phyloP scores from a whole-genome alignment of 2,888 invertebrate species.

The Harpalus rubripes region DNA sequence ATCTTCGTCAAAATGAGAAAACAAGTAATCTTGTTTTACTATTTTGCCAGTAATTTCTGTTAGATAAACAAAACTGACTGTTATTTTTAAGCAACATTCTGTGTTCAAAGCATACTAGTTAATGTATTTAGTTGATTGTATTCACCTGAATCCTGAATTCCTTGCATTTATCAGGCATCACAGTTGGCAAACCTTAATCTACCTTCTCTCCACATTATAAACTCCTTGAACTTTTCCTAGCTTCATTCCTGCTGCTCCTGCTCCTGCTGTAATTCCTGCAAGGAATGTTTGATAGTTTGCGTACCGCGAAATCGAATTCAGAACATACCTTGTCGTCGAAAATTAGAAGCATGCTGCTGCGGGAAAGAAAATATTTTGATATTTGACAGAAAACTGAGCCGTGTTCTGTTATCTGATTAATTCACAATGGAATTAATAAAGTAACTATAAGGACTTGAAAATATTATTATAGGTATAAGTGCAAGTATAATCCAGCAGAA shows the following conservation, averaged over 20 bases:
- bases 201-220: slow-evolving; percentile 14
- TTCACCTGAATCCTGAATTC: slow-evolving; percentile 27
- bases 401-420: too few species aligned
- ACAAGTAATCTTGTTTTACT: too few species aligned
- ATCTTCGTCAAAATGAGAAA: too few species aligned
- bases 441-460: too few species aligned
- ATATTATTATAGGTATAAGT: too few species aligned
- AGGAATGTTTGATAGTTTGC: slow-evolving; percentile 61
- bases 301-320: slow-evolving; percentile 50
- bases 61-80: not conserved
- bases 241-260: not conserved
- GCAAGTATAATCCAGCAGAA: too few species aligned
- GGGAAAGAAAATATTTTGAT: too few species aligned
- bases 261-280: slow-evolving; percentile 30
- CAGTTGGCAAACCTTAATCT: not conserved
- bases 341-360: not conserved
- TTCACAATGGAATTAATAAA: too few species aligned
- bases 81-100: not conserved
- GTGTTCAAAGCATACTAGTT: not conserved
- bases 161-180: slow-evolving; percentile 20
- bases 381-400: too few species aligned
- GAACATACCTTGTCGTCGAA: not conserved
- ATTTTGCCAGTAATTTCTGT: not conserved
- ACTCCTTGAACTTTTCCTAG: slow-evolving; percentile 17
- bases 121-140: not conserved